These are phyloP conservation scores for Archips crataeganus DNA, from an alignment of 2,888 invertebrate species.

Conservation along the genomic window DNA sequence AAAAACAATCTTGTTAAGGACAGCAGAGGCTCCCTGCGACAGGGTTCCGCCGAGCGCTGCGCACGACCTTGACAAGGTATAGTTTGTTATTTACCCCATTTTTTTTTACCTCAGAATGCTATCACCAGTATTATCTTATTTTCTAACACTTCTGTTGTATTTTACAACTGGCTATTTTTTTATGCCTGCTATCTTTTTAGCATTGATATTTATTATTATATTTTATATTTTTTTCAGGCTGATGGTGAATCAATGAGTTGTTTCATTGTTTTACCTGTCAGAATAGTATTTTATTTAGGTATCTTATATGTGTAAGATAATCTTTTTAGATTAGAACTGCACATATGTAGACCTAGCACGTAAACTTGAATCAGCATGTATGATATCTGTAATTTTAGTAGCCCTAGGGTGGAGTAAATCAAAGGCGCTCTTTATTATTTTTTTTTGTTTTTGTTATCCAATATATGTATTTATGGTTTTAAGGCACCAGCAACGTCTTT, in stretches of 20 bases:
- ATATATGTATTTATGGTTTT: neutral
- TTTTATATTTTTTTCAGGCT: constrained; percentile 16
- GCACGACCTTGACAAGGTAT: no score
- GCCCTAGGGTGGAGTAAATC: constrained; percentile 2
- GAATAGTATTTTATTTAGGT: neutral
- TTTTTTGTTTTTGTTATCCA: no score
- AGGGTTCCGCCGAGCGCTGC: no score
- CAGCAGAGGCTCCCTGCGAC: no score
- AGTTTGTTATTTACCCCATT: constrained; percentile 44
- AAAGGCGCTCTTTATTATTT: neutral
- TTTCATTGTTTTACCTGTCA: neutral
- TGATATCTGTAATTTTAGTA: neutral
- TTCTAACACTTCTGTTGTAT: constrained; percentile 29
- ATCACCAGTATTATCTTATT: constrained; percentile 11
- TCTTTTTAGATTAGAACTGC: constrained; percentile 2
- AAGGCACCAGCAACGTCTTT: neutral
- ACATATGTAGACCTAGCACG: constrained; percentile 1
- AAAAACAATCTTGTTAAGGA: no score
- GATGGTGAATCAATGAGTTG: constrained; percentile 8
- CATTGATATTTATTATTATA: constrained; percentile 14
- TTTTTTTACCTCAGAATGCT: constrained; percentile 50
- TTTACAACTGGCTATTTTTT: constrained; percentile 38
- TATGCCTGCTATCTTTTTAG: neutral
- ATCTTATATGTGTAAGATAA: neutral
- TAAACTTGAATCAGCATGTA: constrained; percentile 5